Base-by-base conservation (phyloP, 2,797 vertebrate genomes). In the Hyperoplus lanceolatus region DNA sequence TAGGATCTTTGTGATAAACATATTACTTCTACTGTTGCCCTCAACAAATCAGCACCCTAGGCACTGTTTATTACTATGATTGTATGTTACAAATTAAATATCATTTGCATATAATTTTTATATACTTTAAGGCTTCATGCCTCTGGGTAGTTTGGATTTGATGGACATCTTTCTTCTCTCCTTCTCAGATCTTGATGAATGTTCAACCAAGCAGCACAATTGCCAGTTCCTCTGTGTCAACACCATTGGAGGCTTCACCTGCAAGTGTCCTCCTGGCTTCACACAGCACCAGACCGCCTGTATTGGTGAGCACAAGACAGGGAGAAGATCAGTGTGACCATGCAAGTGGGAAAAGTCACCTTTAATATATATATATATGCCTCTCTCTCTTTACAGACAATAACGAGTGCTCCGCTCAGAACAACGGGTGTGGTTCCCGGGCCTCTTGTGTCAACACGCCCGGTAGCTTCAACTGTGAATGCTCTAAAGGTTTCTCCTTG, bases 181-280 rank as follows among this genome's bases (percentile, higher is more conserved):
- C 59, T 65, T 90, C 88, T 56, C 68, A 99, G 98, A 99, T 95
- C 95, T 99, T 77, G 98, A 99, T 16, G 98, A 99, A 85, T 99
- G 98, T 80, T 95, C 97, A 3, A 98, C 96, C 8, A 99, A 99
- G 68, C 98, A 99, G 82, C 98, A 99, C 83, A 99, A 99, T 92
- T 99, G 98, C 91, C 98, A 99, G 92, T 99, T 99, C 92, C 95
- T 99, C 74, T 99, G 98, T n/a, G 97, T 99, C 62, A 99, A 99
- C 94, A 99, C 98, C 61, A 97, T 99, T 0, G 98, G 98, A 14
- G 97, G 98, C 68, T 99, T 99, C 93, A 97, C 96, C 14, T 99
- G 98, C 87, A 99, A 99, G 93, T 99, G 98, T 84, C 98, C 98
- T 12, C 94, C 97, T 8, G 98, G 98, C 49, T 99, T 99, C 92